Evolutionary conservation across 2,113 vertebrate genomes (phyloP), one percentile per base, ranked within the genome.

Genomic region (Oreochromis spilurus): DNA sequence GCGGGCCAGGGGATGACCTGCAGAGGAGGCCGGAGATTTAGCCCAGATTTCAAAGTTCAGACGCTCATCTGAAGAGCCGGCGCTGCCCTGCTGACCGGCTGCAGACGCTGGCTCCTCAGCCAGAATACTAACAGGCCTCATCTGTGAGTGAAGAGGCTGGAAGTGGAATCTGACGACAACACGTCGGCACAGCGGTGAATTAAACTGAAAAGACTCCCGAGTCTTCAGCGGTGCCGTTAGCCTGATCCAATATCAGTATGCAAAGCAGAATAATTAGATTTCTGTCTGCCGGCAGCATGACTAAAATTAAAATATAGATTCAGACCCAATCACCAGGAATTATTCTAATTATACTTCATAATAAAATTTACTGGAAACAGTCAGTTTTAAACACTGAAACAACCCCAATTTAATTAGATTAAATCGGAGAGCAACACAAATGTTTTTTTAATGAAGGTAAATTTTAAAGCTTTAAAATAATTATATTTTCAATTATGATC

Each of bases 61-160:
- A 57, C 4, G 24, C 24, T 75, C 70, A 75, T 75, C 70, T 50
- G 43, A 75, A 50, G 16, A 75, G 9, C 70, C 3, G 16, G 24
- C 43, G 11, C 70, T 75, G 70, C 43, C 43, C 70, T 19, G 78
- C 13, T 16, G 19, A 21, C 57, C 4, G 10, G n/a, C 77, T 55
- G 78, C 84, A 58, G 79, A 11, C 9, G 9, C 85, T 9, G 58
- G 26, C 34, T 29, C 60, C 62, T 77, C 54, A 2, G 38, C 16
- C 21, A 14, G 91, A 92, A 90, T 86, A 86, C 58, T 53, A 31
- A 90, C 54, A 77, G 70, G 70, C 52, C 24, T 40, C 67, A 57
- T 54, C 40, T 21, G 5, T 1, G 55, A 79, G 75, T 36, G 17
- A 2, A 85, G 72, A 52, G 50, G 62, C 26, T 55, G 60, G 17